phyloP scores from a whole-genome alignment of 2,113 vertebrate species.

The Cyphomyrus discorhynchus region DNA sequence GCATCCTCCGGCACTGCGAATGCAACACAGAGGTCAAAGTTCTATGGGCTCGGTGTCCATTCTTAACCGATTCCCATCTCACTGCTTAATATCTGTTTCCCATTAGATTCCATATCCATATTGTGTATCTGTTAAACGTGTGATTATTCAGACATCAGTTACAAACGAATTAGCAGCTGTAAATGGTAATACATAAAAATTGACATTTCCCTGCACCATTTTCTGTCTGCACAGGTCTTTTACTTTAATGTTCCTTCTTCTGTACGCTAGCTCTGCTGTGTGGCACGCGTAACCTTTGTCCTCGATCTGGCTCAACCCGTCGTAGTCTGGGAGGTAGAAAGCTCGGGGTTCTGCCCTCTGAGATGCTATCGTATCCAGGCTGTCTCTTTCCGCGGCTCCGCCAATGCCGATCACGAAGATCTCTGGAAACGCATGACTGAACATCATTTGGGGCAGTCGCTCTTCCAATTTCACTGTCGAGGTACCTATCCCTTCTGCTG shows the following conservation, averaged over 20 bases:
- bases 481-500: background rate
- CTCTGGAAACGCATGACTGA: background rate
- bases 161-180: background rate
- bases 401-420: conserved; percentile 20
- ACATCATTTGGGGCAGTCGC: background rate
- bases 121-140: background rate
- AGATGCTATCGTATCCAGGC: conserved; percentile 14
- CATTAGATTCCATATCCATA: background rate
- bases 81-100: background rate
- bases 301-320: background rate
- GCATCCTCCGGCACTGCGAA: background rate
- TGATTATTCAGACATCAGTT: background rate
- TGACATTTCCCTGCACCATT: background rate
- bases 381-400: background rate
- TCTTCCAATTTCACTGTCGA: background rate
- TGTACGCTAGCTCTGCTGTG: background rate
- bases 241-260: background rate
- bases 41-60: background rate
- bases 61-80: background rate
- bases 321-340: conserved; percentile 19
- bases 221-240: background rate
- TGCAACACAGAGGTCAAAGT: background rate
- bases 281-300: background rate
- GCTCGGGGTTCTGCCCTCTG: conserved; percentile 16
- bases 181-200: background rate